A percentile compares a stretch with the other conserved stretches of the same genome.
Evolutionary conservation across 2,113 vertebrate species (phyloP).

Genomic region (Elanus axillaris): DNA sequence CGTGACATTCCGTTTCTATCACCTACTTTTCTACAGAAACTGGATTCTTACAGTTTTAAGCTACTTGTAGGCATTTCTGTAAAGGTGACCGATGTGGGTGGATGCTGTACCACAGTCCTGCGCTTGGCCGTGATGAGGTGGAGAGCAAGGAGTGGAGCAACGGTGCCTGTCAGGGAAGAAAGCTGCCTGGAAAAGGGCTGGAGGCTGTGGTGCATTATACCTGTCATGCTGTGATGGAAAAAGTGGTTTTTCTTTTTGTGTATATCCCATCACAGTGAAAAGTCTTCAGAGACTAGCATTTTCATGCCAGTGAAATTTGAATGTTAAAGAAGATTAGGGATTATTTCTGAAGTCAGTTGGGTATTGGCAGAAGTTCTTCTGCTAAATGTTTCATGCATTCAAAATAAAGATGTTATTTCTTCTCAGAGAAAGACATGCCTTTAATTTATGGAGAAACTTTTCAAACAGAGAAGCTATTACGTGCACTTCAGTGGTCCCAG

Average conservation of each 20-base stretch:
- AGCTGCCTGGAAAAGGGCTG: background rate
- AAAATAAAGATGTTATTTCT: background rate
- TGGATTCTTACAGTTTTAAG: background rate
- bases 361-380: background rate
- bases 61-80: background rate
- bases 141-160: background rate
- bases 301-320: background rate
- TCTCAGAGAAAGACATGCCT: background rate
- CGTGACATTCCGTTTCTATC: background rate
- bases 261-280: background rate
- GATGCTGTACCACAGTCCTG: background rate
- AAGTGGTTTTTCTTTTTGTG: accelerated
- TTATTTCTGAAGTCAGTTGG: background rate
- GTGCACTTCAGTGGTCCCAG: background rate
- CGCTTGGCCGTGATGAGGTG: background rate
- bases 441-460: background rate
- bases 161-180: background rate
- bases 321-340: background rate
- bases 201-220: background rate
- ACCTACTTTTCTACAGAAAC: background rate
- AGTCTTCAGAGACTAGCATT: background rate
- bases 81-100: background rate
- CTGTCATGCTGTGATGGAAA: background rate
- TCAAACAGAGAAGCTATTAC: background rate
- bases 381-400: background rate